Percentiles rank a stretch among this genome's conserved stretches.
phyloP scores from a whole-genome alignment of 2,797 vertebrate species.

The Sciurus vulgaris region DNA sequence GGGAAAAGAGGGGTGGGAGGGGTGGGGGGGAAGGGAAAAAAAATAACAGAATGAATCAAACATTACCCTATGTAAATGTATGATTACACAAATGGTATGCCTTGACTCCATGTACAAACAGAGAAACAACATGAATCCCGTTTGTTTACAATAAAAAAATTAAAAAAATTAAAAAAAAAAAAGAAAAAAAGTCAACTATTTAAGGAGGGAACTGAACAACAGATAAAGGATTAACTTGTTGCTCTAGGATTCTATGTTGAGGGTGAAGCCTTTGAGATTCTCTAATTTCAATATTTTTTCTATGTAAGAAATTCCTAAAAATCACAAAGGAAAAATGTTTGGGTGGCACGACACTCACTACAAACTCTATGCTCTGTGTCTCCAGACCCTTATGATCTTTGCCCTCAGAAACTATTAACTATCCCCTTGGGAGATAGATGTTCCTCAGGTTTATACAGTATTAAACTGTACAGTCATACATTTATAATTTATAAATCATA shows the following conservation, averaged over 20 bases:
- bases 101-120: too few relatives aligned
- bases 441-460: not conserved
- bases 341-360: not conserved
- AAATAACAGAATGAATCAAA: too few relatives aligned
- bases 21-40: too few relatives aligned
- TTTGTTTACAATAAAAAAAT: not conserved
- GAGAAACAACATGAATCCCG: too few relatives aligned
- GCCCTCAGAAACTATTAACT: not conserved
- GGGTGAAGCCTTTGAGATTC: constrained; percentile 82
- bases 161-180: constrained; percentile 81
- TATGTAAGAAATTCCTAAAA: not conserved
- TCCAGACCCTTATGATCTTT: not conserved
- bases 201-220: constrained; percentile 63
- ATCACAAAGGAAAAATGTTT: not conserved
- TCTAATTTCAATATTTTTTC: constrained; percentile 21
- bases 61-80: too few relatives aligned
- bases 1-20: too few relatives aligned
- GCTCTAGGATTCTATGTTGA: constrained; percentile 76
- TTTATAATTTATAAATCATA: not conserved
- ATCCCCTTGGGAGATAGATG: not conserved
- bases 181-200: constrained; percentile 58
- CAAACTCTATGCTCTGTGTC: not conserved
- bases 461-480: not conserved
- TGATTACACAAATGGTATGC: too few relatives aligned
- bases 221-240: constrained; percentile 35